A percentile compares a stretch with the other conserved stretches of the same genome.
Conservation (phyloP, 2,888 invertebrate species). For the Luffia ferchaultella region DNA sequence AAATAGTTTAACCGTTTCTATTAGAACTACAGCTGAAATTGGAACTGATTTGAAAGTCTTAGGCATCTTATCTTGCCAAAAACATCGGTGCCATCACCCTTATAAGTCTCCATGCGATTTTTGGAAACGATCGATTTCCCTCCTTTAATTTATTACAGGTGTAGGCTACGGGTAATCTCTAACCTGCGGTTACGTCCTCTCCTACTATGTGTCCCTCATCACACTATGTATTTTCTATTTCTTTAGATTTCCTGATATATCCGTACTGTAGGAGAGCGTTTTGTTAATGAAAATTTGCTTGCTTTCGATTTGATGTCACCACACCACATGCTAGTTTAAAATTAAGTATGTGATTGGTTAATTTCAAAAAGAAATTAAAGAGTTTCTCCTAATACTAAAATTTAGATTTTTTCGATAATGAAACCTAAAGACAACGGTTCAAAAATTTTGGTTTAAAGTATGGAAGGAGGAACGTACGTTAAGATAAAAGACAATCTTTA, state of each 20-base stretch:
- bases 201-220: slow-evolving; percentile 81
- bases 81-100: slow-evolving; percentile 5
- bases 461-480: slow-evolving; percentile 7
- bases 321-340: slow-evolving; percentile 4
- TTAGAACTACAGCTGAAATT: slow-evolving; percentile 7
- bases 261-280: slow-evolving; percentile 4
- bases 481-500: slow-evolving; percentile 1
- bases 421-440: too few relatives aligned
- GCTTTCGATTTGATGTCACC: slow-evolving; percentile 1
- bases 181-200: slow-evolving; percentile 70
- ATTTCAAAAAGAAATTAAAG: slow-evolving; percentile 5
- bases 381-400: slow-evolving; percentile 6
- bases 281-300: slow-evolving; percentile 2
- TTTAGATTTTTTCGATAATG: slow-evolving; percentile 6
- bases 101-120: slow-evolving; percentile 2
- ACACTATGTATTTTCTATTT: slow-evolving; percentile 78
- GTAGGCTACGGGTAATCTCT: slow-evolving; percentile 73
- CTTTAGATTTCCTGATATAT: slow-evolving; percentile 6
- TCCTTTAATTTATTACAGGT: slow-evolving; percentile 44
- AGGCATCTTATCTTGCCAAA: slow-evolving; percentile 5
- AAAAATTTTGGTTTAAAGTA: slow-evolving; percentile 7
- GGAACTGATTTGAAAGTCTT: slow-evolving; percentile 5
- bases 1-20: slow-evolving; percentile 5
- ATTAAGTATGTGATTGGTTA: slow-evolving; percentile 4
- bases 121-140: slow-evolving; percentile 4